phyloP scores from a whole-genome alignment of 1,140 invertebrate species.

The Drosophila dunni region DNA sequence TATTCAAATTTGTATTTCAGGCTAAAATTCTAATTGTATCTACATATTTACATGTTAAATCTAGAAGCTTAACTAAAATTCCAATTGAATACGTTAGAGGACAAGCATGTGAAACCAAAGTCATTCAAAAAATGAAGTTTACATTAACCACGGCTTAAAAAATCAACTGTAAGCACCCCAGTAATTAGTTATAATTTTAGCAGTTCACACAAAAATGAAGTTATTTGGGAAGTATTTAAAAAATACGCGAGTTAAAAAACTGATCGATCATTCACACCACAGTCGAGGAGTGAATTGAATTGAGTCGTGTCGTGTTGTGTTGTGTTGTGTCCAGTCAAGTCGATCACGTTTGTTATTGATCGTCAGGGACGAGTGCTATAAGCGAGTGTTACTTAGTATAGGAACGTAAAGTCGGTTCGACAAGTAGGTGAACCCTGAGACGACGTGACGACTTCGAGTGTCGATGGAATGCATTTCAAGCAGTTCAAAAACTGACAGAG shows the following conservation, averaged over 20 bases:
- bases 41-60: no score
- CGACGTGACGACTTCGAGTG: constrained; percentile 11
- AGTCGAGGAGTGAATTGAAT: not conserved
- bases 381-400: no score
- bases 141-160: no score
- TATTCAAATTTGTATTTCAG: no score
- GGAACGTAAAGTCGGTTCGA: not conserved
- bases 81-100: no score
- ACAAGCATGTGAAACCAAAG: no score
- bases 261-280: not conserved
- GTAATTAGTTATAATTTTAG: no score
- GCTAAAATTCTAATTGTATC: no score
- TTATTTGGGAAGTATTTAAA: not conserved
- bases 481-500: constrained; percentile 1
- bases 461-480: constrained; percentile 20
- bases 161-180: no score
- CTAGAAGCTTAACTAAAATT: no score
- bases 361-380: constrained; percentile 12
- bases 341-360: constrained; percentile 26
- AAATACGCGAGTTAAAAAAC: not conserved
- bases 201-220: not conserved
- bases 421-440: constrained; percentile 9
- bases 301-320: not conserved
- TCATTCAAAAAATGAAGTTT: no score
- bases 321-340: not conserved